Base-by-base conservation (phyloP, 2,113 vertebrate species). In the Scophthalmus maximus region DNA sequence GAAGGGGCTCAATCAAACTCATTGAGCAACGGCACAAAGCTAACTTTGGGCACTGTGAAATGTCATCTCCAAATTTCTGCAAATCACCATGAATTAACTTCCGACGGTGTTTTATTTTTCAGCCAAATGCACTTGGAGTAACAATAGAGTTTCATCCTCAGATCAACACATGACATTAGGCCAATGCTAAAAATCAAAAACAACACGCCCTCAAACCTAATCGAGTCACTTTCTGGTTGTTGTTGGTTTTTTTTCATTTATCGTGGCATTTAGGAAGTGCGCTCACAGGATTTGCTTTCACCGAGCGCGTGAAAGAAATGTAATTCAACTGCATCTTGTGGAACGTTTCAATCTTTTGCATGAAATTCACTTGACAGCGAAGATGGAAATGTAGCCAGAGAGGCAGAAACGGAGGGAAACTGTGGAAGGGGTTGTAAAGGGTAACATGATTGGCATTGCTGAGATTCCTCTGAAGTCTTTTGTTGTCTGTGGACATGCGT, bases 381-480 rank as follows among this genome's bases (percentile, higher is more conserved):
- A n/a, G n/a, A 68, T 49, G 55, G 78, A 83, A 79, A 73, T 64
- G 78, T 26, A 66, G 56, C 64, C 60, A 57, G 30, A 42, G 26
- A 73, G 78, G 27, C 8, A 56, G 18, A 56, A 53, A 53, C 27
- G n/a, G 9, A 56, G 47, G 25, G 20, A 46, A 30, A 69, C 15
- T 5, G 57, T 40, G 57, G 27, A 58, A 46, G 70, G 56, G 78
- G 70, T 57, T 64, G 40, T 12, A 63, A 44, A 65, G 36, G 68
- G 55, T 2, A 53, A 52, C 56, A 57, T 63, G 76, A 79, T 50
- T 80, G 81, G 67, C 76, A 82, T 86, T 83, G 59, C 73, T 88
- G 69, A 30, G 81, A 87, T 87, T 84, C 81, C 38, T 87, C 66
- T 84, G 11, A 76, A 78, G 58, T 38, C 64, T 47, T 68, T 50